These are phyloP conservation scores for Oncorhynchus masou DNA, from an alignment of 2,113 vertebrate genomes.

Conservation along the genomic window DNA sequence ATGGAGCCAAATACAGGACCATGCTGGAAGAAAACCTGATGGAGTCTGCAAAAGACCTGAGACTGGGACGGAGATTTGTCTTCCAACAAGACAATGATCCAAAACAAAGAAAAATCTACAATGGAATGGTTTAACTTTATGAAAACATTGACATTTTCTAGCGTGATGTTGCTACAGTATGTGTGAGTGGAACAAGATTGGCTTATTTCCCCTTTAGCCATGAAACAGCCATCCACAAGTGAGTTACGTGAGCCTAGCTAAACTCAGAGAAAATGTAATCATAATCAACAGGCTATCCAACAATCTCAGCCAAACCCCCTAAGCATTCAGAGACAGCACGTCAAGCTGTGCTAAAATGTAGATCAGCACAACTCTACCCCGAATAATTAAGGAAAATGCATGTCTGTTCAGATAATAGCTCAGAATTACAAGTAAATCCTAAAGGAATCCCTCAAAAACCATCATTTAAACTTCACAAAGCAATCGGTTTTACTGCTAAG, in stretches of 20 bases:
- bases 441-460: conserved; percentile 21
- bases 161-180: too few species aligned
- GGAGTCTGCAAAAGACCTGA: too few species aligned
- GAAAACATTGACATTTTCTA: not conserved
- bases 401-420: conserved; percentile 25
- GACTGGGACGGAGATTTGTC: too few species aligned
- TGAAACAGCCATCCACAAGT: not conserved
- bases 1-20: too few species aligned
- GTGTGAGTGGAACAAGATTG: not conserved
- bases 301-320: not conserved
- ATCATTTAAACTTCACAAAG: conserved; percentile 21
- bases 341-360: conserved; percentile 21
- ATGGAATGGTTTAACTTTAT: too few species aligned
- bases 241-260: not conserved
- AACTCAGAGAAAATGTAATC: not conserved
- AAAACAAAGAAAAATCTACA: too few species aligned
- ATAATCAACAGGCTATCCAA: conserved; percentile 12
- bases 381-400: conserved; percentile 31
- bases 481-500: conserved; percentile 4
- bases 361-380: conserved; percentile 35
- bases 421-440: conserved; percentile 19
- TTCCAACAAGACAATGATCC: too few species aligned
- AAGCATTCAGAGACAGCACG: not conserved
- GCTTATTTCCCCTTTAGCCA: not conserved
- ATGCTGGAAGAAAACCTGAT: too few species aligned